Conservation (phyloP, 2,113 vertebrate species). For the Cryptomyrus ogoouensis region DNA sequence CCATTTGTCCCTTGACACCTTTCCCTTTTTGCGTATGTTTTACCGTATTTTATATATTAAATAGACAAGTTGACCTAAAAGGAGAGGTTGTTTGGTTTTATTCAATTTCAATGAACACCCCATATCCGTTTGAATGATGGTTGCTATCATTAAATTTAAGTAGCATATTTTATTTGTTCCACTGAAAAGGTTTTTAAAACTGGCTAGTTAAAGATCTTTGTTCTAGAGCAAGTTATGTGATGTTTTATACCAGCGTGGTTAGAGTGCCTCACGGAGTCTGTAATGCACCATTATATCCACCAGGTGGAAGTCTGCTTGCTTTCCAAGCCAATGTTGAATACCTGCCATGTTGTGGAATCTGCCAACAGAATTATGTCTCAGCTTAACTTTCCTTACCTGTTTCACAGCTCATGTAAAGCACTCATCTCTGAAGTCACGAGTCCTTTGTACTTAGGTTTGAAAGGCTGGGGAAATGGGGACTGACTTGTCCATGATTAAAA, state of each 20-base stretch:
- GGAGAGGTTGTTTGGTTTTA: constrained; percentile 35
- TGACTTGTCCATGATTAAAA: not conserved
- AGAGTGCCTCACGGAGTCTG: not conserved
- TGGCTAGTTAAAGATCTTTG: not conserved
- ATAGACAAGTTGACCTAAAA: constrained; percentile 73
- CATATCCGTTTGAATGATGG: not conserved
- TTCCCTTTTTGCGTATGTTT: constrained; percentile 72
- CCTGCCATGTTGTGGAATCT: not conserved
- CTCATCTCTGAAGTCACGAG: not conserved
- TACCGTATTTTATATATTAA: constrained; percentile 80
- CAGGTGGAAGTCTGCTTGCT: not conserved
- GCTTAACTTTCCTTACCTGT: not conserved
- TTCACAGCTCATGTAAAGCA: not conserved
- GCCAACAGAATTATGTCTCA: not conserved
- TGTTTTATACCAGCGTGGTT: not conserved
- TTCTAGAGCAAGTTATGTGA: not conserved
- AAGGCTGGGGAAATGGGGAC: not conserved
- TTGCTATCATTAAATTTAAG: not conserved
- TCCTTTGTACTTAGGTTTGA: not conserved
- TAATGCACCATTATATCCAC: constrained; percentile 12
- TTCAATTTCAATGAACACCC: constrained; percentile 20
- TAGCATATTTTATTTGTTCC: not conserved
- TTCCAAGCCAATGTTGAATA: not conserved
- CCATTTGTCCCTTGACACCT: constrained; percentile 73
- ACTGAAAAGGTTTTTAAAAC: not conserved